phyloP scores from a whole-genome alignment of 2,888 invertebrate species.

The Eulithis prunata region DNA sequence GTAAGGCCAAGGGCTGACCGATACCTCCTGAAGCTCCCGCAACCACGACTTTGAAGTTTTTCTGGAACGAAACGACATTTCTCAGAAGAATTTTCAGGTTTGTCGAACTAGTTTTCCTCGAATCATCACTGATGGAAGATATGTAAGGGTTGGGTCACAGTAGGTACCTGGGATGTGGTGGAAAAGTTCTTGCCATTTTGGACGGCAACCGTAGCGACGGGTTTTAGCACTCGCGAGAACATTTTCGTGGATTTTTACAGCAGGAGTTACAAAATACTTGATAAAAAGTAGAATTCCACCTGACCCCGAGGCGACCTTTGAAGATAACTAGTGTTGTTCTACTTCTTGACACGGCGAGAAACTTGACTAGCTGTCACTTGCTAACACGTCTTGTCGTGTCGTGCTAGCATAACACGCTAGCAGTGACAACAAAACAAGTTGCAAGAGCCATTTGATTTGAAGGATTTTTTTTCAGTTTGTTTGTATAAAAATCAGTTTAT shows the following conservation, averaged over 20 bases:
- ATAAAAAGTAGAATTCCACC: slow-evolving; percentile 43
- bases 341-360: neutral
- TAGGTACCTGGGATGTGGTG: slow-evolving; percentile 81
- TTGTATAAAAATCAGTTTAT: too few relatives aligned
- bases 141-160: neutral
- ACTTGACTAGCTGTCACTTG: slow-evolving; percentile 26
- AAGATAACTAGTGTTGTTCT: slow-evolving; percentile 44
- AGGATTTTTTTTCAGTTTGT: too few relatives aligned
- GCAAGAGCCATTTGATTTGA: too few relatives aligned
- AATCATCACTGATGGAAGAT: neutral
- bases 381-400: too few relatives aligned
- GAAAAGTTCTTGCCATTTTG: slow-evolving; percentile 86
- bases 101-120: too few relatives aligned
- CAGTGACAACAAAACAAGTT: too few relatives aligned
- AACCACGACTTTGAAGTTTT: slow-evolving; percentile 96
- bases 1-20: slow-evolving; percentile 96
- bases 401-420: too few relatives aligned
- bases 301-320: slow-evolving; percentile 71
- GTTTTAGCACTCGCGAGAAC: slow-evolving; percentile 87
- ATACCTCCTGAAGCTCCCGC: slow-evolving; percentile 99
- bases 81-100: neutral
- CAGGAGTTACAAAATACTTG: slow-evolving; percentile 36
- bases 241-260: slow-evolving; percentile 64
- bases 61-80: slow-evolving; percentile 73
- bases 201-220: slow-evolving; percentile 71